Conservation (phyloP, 2,797 vertebrate genomes). For the Syngnathus rostellatus region DNA sequence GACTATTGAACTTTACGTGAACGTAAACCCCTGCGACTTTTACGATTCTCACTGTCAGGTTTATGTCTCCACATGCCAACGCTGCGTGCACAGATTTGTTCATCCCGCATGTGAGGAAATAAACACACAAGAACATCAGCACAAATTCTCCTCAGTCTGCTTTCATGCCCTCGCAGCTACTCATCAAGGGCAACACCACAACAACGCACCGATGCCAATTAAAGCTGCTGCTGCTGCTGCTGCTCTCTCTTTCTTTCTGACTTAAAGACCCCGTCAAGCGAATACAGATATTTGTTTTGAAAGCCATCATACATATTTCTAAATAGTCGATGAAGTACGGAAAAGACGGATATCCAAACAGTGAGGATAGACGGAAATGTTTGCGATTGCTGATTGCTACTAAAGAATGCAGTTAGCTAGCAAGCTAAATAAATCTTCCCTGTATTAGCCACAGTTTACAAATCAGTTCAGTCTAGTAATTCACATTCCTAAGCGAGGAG, state of each 20-base stretch:
- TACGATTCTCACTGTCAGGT: constrained; percentile 26
- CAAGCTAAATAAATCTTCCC: too few relatives aligned
- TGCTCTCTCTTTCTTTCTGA: not conserved
- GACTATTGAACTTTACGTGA: constrained; percentile 46
- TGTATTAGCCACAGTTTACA: too few relatives aligned
- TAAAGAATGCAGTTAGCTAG: too few relatives aligned
- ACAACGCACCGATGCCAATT: not conserved
- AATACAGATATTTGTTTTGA: not conserved
- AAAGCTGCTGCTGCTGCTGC: not conserved
- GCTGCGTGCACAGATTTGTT: constrained; percentile 12
- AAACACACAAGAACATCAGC: constrained; percentile 12
- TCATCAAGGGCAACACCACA: not conserved
- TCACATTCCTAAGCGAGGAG: too few relatives aligned
- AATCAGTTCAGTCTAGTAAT: too few relatives aligned
- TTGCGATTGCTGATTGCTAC: too few relatives aligned
- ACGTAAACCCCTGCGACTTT: constrained; percentile 28
- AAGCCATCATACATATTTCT: not conserved
- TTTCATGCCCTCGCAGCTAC: not conserved
- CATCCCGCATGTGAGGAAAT: constrained; percentile 16
- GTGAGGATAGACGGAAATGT: too few relatives aligned
- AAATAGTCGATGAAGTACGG: not conserved
- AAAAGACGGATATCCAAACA: not conserved
- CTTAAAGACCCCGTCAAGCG: not conserved
- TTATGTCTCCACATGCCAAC: constrained; percentile 5
- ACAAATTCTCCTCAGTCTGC: not conserved